Evolutionary conservation across 2,888 invertebrate genomes (phyloP).

Genomic region (Drosophila quinaria): DNA sequence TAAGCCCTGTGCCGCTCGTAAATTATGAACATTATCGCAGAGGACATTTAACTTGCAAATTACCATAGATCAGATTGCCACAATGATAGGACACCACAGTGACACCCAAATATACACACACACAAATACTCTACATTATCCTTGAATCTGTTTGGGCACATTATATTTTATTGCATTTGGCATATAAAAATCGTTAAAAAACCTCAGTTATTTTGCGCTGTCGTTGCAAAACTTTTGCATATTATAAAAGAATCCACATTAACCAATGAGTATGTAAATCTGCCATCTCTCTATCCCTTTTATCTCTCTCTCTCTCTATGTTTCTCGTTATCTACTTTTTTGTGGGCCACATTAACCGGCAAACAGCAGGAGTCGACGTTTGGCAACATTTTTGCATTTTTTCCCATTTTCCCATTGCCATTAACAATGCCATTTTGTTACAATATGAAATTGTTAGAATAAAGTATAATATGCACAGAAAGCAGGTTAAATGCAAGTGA

Average conservation of each 20-base stretch:
- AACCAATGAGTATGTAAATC: slow-evolving; percentile 63
- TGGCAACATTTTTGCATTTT: slow-evolving; percentile 1
- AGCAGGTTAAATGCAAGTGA: slow-evolving; percentile 18
- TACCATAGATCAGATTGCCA: slow-evolving; percentile 65
- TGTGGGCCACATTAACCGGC: slow-evolving; percentile 41
- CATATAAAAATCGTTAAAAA: slow-evolving; percentile 21
- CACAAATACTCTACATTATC: slow-evolving; percentile 45
- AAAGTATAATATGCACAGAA: slow-evolving; percentile 36
- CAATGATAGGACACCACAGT: slow-evolving; percentile 45
- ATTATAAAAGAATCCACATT: slow-evolving; percentile 60
- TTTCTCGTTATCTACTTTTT: not conserved
- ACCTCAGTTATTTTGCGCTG: slow-evolving; percentile 58
- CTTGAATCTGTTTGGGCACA: slow-evolving; percentile 29
- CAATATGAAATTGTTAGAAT: slow-evolving; percentile 46
- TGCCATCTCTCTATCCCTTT: slow-evolving; percentile 9
- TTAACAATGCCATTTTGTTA: slow-evolving; percentile 58
- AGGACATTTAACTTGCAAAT: slow-evolving; percentile 70
- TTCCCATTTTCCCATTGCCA: slow-evolving; percentile 32
- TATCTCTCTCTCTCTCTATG: not conserved
- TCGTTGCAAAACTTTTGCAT: slow-evolving; percentile 57
- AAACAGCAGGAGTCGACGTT: slow-evolving; percentile 30
- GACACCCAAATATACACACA: slow-evolving; percentile 16
- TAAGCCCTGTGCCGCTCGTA: slow-evolving; percentile 37
- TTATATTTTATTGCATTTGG: slow-evolving; percentile 69
- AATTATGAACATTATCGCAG: slow-evolving; percentile 65